A percentile compares a stretch with the other conserved stretches of the same genome.
phyloP scores from a whole-genome alignment of 2,113 vertebrate genomes.

The Larimichthys crocea region DNA sequence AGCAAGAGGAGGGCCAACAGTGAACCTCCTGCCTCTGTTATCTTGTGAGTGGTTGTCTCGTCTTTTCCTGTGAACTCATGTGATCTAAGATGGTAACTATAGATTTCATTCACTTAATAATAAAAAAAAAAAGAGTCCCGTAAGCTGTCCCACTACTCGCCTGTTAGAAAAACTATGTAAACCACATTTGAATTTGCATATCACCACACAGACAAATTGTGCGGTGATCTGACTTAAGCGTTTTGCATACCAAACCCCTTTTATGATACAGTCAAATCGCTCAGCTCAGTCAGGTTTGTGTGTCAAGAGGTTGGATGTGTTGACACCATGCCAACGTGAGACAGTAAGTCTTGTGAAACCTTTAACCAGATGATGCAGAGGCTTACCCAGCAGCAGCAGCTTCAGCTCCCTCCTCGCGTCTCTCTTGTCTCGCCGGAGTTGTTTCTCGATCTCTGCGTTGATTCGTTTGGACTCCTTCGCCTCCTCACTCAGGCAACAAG shows the following conservation, averaged over 20 bases:
- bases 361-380: slow-evolving; percentile 14
- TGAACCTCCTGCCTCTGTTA: neutral
- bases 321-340: neutral
- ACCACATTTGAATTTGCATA: slow-evolving; percentile 50
- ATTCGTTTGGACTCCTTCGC: slow-evolving; percentile 95
- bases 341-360: neutral
- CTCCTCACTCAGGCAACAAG: slow-evolving; percentile 97
- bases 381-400: slow-evolving; percentile 90
- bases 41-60: neutral
- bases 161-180: slow-evolving; percentile 4
- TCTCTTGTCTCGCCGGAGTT: slow-evolving; percentile 92
- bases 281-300: neutral
- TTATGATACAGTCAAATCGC: slow-evolving; percentile 24
- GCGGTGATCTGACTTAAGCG: slow-evolving; percentile 24
- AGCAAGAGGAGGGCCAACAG: neutral
- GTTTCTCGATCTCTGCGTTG: slow-evolving; percentile 95
- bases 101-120: too few species aligned
- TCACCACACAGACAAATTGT: slow-evolving; percentile 52
- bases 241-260: slow-evolving; percentile 54
- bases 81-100: neutral
- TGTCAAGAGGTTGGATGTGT: neutral
- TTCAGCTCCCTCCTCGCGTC: slow-evolving; percentile 92
- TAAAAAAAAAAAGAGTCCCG: neutral
- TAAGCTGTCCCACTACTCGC: neutral
- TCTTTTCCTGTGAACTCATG: neutral